Conservation (phyloP, 2,797 vertebrate species). For the Sebastes vulpes region DNA sequence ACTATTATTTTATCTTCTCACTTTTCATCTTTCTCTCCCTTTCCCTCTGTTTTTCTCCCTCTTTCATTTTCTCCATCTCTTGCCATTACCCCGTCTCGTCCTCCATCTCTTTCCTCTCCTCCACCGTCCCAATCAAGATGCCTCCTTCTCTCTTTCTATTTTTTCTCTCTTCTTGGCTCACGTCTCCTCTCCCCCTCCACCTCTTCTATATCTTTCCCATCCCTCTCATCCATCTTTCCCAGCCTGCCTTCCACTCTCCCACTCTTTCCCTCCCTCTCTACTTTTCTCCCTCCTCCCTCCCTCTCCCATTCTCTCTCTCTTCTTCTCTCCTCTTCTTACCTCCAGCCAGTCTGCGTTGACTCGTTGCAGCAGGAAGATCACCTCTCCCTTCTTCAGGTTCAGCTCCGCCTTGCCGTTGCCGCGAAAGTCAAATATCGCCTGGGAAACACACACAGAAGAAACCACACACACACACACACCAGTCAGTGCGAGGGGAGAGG, state of each 20-base stretch:
- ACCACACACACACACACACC: constrained; percentile 4
- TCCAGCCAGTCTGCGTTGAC: constrained; percentile 97
- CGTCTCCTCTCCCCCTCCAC: constrained; percentile 23
- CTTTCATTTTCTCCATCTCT: not conserved
- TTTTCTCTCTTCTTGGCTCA: not conserved
- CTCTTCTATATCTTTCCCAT: constrained; percentile 18
- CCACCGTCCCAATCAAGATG: not conserved
- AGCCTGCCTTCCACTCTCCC: constrained; percentile 17
- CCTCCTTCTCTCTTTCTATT: constrained; percentile 1
- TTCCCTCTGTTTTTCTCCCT: not conserved
- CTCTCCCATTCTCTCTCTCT: not conserved
- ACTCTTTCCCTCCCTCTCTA: not conserved
- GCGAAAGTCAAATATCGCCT: constrained; percentile 95
- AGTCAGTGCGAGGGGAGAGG: constrained; percentile 53
- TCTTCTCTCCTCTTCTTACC: constrained; percentile 79
- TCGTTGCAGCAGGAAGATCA: constrained; percentile 94
- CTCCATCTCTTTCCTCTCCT: not conserved
- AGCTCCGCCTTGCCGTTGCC: constrained; percentile 91
- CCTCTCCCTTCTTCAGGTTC: constrained; percentile 91
- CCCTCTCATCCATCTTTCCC: constrained; percentile 19
- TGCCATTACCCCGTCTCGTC: not conserved
- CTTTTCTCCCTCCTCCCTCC: not conserved
- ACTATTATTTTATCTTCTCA: not conserved
- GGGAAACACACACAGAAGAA: constrained; percentile 44
- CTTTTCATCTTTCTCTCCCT: not conserved